Base-by-base conservation (phyloP, 2,888 invertebrate species). In the Conistra vaccinii region DNA sequence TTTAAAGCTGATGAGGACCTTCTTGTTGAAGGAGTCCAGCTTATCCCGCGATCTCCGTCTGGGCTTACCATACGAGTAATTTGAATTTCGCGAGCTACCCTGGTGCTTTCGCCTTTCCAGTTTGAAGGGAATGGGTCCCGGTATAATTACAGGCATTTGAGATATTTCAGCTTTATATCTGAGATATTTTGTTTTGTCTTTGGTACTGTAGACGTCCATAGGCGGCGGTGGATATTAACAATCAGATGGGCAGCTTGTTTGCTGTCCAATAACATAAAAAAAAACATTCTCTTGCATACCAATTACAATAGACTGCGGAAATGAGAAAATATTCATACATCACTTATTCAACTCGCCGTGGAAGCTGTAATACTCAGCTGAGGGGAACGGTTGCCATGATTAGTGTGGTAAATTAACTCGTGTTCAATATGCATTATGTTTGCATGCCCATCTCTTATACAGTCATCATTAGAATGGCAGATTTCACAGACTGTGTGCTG, bases 351-450 rank as follows among this genome's bases (percentile, higher is more conserved):
- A 66, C 39, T 10, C 12, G 10, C 51, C 80, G 68, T 72, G 48
- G 62, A 60, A 81, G 53, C 42, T 66, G 55, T 26, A 32, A 55
- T 20, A 69, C 10, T n/a, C 57, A 82, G 26, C 58, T 53, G 32
- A 53, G 66, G 29, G 35, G 63, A 81, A 81, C 73, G 55, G 68
- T 14, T 17, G 42, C 61, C 65, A 83, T 72, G 35, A 78, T 78
- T 81, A 42, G 35, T 55, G 48, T 74, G 62, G 78, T 55, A 55
- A 70, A 80, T 83, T n/a, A 68, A 83, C 73, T 63, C 45, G 63
- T 62, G 58, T 32, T 60, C 29, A 26, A 62, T 80, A 78, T 80
- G 83, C 63, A 66, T 69, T 39, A 53, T 53, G 9, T 60, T 61
- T 69, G 73, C 65, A 69, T 69, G 62, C 51, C 23, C 35, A 35